Base-by-base conservation (phyloP, 2,113 vertebrate species). In the Mobula hypostoma region DNA sequence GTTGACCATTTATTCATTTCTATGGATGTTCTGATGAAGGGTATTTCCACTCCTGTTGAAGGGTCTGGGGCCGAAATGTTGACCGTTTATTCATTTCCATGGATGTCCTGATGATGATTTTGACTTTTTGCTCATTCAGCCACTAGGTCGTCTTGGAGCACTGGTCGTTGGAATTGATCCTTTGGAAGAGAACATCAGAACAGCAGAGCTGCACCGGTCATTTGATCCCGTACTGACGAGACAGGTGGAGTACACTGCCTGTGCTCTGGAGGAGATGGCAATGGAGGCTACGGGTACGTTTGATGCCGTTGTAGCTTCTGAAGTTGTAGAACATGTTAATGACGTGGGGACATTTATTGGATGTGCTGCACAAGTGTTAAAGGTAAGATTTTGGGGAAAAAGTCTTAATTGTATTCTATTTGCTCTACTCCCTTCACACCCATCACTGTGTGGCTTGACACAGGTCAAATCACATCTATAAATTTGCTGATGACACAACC, bases 281-380 rank as follows among this genome's bases (percentile, higher is more conserved):
- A 96, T 97, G 76, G 97, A 97, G 68, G 96, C 94, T 76, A 94
- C 95, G 94, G 97, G 97, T 95, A 95, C 94, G 24, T 99, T 98
- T 94, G 97, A 99, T 94, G 98, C 98, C 0, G 95, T 99, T 0
- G 95, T 99, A 94, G 99, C 98, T 66, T 99, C 99, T 36, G 99
- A 99, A 96, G 98, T 99, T 94, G 96, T 99, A 94, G 99, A 99
- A 95, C 99, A 99, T 96, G 98, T 99, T 95, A 96, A 96, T 94
- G 97, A 99, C 95, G 95, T 98, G 95, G 98, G 99, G 95, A 97
- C 92, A 17, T 99, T 99, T 94, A 96, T 98, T 95, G 96, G 96
- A 95, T 98, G 97, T 96, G 99, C 98, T 95, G 96, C 95, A 95
- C 96, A 95, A 76, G 96, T 98, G 94, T 96, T 99, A 95, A 99